Base-by-base conservation (phyloP, 2,797 vertebrate species). In the Xiphorhynchus erythropygius region DNA sequence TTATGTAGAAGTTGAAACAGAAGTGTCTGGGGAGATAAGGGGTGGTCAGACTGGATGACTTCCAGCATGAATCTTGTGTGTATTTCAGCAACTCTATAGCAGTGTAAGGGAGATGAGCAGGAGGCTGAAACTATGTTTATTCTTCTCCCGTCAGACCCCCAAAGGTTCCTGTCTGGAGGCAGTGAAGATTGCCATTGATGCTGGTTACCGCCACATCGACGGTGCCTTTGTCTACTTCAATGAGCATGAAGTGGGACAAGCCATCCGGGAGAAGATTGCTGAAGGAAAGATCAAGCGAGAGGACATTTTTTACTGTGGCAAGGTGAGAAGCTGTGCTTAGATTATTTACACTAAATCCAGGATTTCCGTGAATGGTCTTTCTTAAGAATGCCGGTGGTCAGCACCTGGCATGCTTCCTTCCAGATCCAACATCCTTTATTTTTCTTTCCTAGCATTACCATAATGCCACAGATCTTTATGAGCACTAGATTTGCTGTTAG, bases 231-330 rank as follows among this genome's bases (percentile, higher is more conserved):
- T 99, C 52, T 99, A 99, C 88, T 83, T 44, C 67, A 99, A 99
- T 1, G 99, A 99, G 75, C 98, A 98, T 3, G 99, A 99, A 84
- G 98, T 99, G 25, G 99, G 99, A 35, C 97, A 98, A 91, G 99
- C 99, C 69, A 99, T 99, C 82, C 97, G 97, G 28, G 99, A 99
- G 56, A 99, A 99, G 97, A 99, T 99, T 62, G 97, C 98, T n/a
- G 98, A 99, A 90, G 99, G 99, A 53, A 99, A 96, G 18, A 97
- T 99, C 78, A 98, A 95, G 81, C 96, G 99, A 96, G 98, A 99
- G 87, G 99, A 99, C 44, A 98, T 99, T 70, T 99, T 99, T 96
- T 99, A 99, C 97, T 99, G 99, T 32, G 99, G 99, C 90, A 99
- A 99, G 98, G 99, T 99, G 64, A 98, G 97, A 33, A 63, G 18